Evolutionary conservation across 2,113 vertebrate species (phyloP).

Genomic region (Spea multiplicata): DNA sequence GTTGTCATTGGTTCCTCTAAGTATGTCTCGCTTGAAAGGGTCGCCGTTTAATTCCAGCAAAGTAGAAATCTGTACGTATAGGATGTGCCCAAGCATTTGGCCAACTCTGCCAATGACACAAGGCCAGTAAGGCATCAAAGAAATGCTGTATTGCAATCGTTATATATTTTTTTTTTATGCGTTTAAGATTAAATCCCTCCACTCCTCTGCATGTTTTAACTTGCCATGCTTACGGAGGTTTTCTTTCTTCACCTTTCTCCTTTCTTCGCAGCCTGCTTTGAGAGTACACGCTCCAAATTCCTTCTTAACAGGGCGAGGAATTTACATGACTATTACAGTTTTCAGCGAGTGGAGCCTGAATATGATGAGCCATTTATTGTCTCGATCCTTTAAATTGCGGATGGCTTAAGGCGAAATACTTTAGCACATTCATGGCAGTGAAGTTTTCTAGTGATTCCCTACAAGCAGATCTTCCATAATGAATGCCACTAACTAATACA

Average conservation of each 20-base stretch:
- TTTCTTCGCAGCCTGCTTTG: conserved; percentile 51
- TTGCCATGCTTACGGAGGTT: conserved; percentile 52
- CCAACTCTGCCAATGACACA: not conserved
- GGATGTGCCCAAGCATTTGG: not conserved
- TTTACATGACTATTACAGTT: conserved; percentile 78
- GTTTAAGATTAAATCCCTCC: not conserved
- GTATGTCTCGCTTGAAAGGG: too few relatives aligned
- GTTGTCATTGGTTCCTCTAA: too few relatives aligned
- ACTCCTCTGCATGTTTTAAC: conserved; percentile 64
- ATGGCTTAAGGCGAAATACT: too few relatives aligned
- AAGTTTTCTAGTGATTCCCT: too few relatives aligned
- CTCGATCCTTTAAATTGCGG: too few relatives aligned
- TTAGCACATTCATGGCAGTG: too few relatives aligned
- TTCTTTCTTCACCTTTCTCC: conserved; percentile 8
- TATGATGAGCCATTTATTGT: too few relatives aligned
- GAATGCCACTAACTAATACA: too few relatives aligned
- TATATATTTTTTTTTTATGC: not conserved
- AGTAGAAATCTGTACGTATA: not conserved
- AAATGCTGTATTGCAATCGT: not conserved
- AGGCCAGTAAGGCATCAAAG: not conserved
- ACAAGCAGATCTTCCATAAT: too few relatives aligned
- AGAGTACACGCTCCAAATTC: conserved; percentile 77
- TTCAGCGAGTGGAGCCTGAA: not conserved
- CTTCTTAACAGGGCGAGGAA: conserved; percentile 72
- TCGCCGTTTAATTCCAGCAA: too few relatives aligned